These are phyloP conservation scores for Meghimatium bilineatum DNA, from an alignment of 2,888 invertebrate genomes.

Conservation along the genomic window DNA sequence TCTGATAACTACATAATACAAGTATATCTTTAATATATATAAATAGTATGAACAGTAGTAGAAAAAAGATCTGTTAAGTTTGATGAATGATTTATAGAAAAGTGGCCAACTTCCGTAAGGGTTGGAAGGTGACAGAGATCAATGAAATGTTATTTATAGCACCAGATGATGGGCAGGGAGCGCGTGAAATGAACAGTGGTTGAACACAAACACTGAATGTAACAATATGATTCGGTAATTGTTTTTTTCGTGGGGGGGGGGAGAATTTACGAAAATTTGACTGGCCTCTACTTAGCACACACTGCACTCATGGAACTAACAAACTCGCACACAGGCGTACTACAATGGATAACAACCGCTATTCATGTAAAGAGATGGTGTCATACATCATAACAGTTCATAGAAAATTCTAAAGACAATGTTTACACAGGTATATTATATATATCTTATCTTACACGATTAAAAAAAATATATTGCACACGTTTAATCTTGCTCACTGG, in stretches of 20 bases:
- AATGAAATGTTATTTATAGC: neutral
- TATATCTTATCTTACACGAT: neutral
- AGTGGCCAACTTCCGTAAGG: neutral
- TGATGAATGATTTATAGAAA: too few relatives aligned
- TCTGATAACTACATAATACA: neutral
- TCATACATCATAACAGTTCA: neutral
- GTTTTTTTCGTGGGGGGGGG: neutral
- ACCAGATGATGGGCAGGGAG: conserved; percentile 13
- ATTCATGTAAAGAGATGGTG: neutral
- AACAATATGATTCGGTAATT: neutral
- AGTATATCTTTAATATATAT: neutral
- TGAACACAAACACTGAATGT: neutral
- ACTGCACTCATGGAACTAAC: conserved; percentile 67
- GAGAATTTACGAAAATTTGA: conserved; percentile 37
- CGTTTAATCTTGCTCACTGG: neutral
- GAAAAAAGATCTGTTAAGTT: too few relatives aligned
- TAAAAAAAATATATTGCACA: conserved; percentile 11
- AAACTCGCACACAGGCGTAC: conserved; percentile 17
- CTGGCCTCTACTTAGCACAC: conserved; percentile 72
- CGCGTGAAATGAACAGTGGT: neutral
- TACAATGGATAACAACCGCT: neutral
- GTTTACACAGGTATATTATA: neutral
- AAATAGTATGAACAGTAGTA: neutral
- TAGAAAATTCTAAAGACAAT: neutral
- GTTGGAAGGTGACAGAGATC: neutral